Evolutionary conservation across 2,888 invertebrate species (phyloP), one percentile per base, ranked within the genome.

Genomic region (Athetis lepigone): DNA sequence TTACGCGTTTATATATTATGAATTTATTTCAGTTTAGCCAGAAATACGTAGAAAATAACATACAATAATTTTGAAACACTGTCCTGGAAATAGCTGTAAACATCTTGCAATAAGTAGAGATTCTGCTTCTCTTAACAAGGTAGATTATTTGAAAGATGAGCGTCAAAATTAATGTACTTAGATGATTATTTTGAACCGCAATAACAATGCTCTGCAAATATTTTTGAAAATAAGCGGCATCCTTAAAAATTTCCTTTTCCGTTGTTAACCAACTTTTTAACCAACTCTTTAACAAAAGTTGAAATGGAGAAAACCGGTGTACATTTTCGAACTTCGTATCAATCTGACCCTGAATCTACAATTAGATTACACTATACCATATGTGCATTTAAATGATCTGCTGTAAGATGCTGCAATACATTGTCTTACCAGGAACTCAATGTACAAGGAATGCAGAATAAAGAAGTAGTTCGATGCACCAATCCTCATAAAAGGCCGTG

Each of bases 391-490:
- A 71, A 46, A 39, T 42, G 3, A 71, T 49, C 11, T 39, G 51
- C 49, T 59, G 29, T 62, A 40, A 50, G 61, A 72, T 58, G 55
- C 19, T 79, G 75, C 75, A 78, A 80, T 77, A 79, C 75, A 79
- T 67, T 79, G 75, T 87, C 87, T 87, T 89, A 94, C 93, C 93
- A 94, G 94, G 94, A 94, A 93, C 93, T 94, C 83, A 74, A 75
- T 84, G 86, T 89, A 94, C 93, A 83, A 91, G 94, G 94, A 90
- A 70, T 82, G 68, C 93, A 94, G 89, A 88, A 90, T 85, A 78
- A 71, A 79, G 80, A 84, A 88, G 90, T 77, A 79, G 85, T 90
- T 63, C 47, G 69, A 81, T 88, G 86, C 88, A 90, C 65, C 83
- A 88, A 88, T 84, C 80, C 84, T 85, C 84, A 72, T 70, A 63